phyloP scores from a whole-genome alignment of 2,888 invertebrate genomes.

The Apamea monoglypha region DNA sequence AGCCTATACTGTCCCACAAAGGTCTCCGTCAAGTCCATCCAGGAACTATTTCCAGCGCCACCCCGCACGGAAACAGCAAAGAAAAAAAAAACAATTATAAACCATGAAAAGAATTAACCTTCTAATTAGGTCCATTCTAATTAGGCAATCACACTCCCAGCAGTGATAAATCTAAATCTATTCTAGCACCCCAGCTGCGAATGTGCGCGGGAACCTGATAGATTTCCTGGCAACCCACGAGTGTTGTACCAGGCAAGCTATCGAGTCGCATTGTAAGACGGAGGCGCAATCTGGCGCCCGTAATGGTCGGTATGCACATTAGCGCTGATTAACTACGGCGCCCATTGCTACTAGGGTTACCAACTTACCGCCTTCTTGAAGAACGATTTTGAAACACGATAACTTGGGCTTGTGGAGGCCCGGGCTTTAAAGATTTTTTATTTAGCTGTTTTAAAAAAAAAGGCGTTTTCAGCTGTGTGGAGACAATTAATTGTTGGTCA shows the following conservation, averaged over 20 bases:
- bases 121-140: not conserved
- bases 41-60: not conserved
- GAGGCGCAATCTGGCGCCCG: constrained; percentile 66
- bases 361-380: not conserved
- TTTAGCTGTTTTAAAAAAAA: not conserved
- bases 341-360: constrained; percentile 54
- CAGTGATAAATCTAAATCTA: not conserved
- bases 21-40: not conserved
- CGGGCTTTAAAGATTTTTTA: not conserved
- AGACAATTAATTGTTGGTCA: not conserved
- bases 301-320: constrained; percentile 73
- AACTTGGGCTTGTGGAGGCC: not conserved
- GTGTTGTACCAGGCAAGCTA: constrained; percentile 35
- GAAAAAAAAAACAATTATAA: not conserved
- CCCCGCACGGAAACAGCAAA: not conserved
- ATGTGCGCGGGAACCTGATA: constrained; percentile 24
- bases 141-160: not conserved
- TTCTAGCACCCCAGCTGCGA: not conserved
- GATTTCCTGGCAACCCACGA: constrained; percentile 22
- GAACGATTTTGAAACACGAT: constrained; percentile 11
- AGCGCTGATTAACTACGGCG: constrained; percentile 69
- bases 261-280: constrained; percentile 51
- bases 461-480: not conserved
- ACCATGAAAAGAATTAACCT: not conserved
- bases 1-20: not conserved